These are phyloP conservation scores for Drosophila willistoni DNA, from an alignment of 1,140 invertebrate species.

Conservation along the genomic window DNA sequence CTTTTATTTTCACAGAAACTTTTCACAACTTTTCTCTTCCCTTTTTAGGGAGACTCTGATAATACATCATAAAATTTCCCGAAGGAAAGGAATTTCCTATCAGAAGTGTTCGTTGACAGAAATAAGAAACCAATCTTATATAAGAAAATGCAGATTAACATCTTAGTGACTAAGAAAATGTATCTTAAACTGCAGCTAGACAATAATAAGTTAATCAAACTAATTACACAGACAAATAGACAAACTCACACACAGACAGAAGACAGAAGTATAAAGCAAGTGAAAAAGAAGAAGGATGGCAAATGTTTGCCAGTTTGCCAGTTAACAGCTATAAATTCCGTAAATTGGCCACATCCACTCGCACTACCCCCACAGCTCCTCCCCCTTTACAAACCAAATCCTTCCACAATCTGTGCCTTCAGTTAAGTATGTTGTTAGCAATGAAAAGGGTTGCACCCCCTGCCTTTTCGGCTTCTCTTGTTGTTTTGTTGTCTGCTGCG, in stretches of 20 bases:
- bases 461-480: slow-evolving; percentile 14
- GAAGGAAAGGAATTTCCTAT: too few species aligned
- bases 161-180: background rate
- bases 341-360: slow-evolving; percentile 27
- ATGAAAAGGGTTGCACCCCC: slow-evolving; percentile 59
- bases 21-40: too few species aligned
- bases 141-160: too few species aligned
- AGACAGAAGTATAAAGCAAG: slow-evolving; percentile 14
- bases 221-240: slow-evolving; percentile 51
- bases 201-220: slow-evolving; percentile 77
- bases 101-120: too few species aligned
- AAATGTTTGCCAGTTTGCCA: slow-evolving; percentile 47
- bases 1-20: too few species aligned
- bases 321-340: slow-evolving; percentile 61
- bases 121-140: too few species aligned
- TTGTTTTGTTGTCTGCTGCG: slow-evolving; percentile 41
- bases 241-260: slow-evolving; percentile 21
- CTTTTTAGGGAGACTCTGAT: too few species aligned
- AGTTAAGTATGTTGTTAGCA: slow-evolving; percentile 70
- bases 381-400: background rate
- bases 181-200: slow-evolving; percentile 18
- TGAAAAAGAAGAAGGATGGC: slow-evolving; percentile 8
- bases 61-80: too few species aligned
- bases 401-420: slow-evolving; percentile 5
- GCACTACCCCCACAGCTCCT: slow-evolving; percentile 5